Percentiles rank a stretch among this genome's conserved stretches.
Conservation (phyloP, 2,888 invertebrate species). For the Cartodere bifasciata region DNA sequence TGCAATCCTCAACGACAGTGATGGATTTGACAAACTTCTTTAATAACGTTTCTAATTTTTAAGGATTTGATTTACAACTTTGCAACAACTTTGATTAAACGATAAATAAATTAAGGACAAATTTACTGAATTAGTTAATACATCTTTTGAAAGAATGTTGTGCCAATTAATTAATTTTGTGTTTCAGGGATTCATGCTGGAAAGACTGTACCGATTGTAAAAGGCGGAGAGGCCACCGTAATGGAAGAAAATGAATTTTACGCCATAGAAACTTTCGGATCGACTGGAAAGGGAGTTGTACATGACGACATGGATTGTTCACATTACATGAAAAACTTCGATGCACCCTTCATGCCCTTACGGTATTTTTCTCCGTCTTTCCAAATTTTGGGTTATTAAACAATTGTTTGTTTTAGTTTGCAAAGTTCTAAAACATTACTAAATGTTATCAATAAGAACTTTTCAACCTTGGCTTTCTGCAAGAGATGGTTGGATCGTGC, state of each 20-base stretch:
- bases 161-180: constrained; percentile 9
- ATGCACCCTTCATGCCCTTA: constrained; percentile 81
- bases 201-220: constrained; percentile 98
- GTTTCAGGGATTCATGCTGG: constrained; percentile 76
- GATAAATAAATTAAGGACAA: too few species aligned
- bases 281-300: constrained; percentile 86
- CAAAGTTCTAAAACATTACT: constrained; percentile 87
- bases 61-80: too few species aligned
- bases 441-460: constrained; percentile 89
- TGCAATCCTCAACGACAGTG: too few species aligned
- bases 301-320: constrained; percentile 99
- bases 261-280: constrained; percentile 98
- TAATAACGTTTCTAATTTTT: too few species aligned
- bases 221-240: constrained; percentile 91
- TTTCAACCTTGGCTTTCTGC: constrained; percentile 96
- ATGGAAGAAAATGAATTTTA: constrained; percentile 99
- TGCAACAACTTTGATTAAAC: too few species aligned
- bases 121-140: too few species aligned
- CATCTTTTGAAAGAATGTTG: too few species aligned
- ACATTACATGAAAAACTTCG: constrained; percentile 99
- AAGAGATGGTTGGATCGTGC: constrained; percentile 97
- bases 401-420: constrained; percentile 46
- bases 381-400: background rate
- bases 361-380: constrained; percentile 38
- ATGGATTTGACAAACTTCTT: too few species aligned